Evolutionary conservation across 2,113 vertebrate species (phyloP).

Genomic region (Plestiodon gilberti): DNA sequence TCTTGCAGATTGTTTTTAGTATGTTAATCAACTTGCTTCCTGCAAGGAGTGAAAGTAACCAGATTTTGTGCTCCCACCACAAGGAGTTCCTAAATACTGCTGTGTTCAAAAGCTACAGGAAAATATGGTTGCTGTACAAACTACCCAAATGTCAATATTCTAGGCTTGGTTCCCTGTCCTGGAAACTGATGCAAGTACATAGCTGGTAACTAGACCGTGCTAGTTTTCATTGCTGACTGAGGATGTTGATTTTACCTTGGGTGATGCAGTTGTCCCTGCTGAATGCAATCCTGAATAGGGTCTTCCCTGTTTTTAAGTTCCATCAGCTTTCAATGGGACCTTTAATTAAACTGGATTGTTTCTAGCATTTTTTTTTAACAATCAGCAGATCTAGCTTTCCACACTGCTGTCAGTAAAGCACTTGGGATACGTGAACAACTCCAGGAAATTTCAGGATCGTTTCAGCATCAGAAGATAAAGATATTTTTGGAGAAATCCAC

Average conservation of each 20-base stretch:
- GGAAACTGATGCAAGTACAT: no score
- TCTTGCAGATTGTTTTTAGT: background rate
- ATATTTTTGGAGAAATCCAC: background rate
- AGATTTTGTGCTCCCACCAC: background rate
- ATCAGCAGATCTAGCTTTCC: no score
- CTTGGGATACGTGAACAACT: no score
- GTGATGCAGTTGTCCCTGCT: background rate
- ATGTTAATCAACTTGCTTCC: background rate
- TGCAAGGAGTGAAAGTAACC: background rate
- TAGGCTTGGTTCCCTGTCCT: conserved; percentile 9
- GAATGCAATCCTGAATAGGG: background rate
- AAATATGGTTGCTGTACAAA: background rate
- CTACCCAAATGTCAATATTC: background rate
- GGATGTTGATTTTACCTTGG: background rate
- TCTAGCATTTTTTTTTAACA: no score
- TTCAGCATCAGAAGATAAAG: no score
- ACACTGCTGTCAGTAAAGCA: no score
- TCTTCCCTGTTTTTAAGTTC: background rate
- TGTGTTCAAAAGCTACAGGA: background rate
- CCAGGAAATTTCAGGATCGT: no score
- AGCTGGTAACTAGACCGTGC: no score
- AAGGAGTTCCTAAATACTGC: no score
- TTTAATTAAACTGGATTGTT: background rate
- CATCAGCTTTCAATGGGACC: background rate
- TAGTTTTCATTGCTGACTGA: background rate